Evolutionary conservation across 1,140 invertebrate genomes (phyloP).

Genomic region (Rhagoletis zephyria): DNA sequence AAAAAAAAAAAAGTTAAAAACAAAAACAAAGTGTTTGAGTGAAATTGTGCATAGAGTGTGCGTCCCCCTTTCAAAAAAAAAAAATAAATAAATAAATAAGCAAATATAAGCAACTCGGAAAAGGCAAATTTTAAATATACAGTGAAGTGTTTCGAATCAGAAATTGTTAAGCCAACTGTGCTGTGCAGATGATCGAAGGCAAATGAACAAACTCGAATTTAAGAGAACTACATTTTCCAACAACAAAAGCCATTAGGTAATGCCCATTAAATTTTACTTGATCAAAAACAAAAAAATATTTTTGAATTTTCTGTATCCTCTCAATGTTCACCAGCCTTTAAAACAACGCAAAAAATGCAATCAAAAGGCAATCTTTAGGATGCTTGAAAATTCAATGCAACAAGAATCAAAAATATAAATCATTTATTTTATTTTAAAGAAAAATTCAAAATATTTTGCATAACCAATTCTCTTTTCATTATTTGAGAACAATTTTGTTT

Average conservation of each 20-base stretch:
- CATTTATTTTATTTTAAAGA: conserved; percentile 9
- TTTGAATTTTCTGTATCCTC: conserved; percentile 8
- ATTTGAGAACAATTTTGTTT: background rate
- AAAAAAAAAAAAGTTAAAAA: conserved; percentile 7
- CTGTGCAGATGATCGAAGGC: background rate
- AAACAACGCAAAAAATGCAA: conserved; percentile 23
- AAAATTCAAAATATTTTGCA: conserved; percentile 27
- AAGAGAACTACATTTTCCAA: background rate
- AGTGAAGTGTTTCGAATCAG: no score
- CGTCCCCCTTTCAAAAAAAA: no score
- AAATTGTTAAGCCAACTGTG: background rate
- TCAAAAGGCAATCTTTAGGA: background rate
- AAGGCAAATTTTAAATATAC: no score
- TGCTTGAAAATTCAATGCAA: conserved; percentile 54
- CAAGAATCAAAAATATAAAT: conserved; percentile 49
- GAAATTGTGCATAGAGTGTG: background rate
- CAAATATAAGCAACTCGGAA: no score
- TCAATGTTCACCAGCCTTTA: background rate
- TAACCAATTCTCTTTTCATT: background rate
- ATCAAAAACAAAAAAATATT: background rate
- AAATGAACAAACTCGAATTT: background rate
- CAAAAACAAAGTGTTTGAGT: background rate
- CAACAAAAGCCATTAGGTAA: conserved; percentile 23
- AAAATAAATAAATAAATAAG: no score
- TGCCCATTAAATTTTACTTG: background rate